These are phyloP conservation scores for Chirona hameri DNA, from an alignment of 2,888 invertebrate genomes.

Conservation along the genomic window DNA sequence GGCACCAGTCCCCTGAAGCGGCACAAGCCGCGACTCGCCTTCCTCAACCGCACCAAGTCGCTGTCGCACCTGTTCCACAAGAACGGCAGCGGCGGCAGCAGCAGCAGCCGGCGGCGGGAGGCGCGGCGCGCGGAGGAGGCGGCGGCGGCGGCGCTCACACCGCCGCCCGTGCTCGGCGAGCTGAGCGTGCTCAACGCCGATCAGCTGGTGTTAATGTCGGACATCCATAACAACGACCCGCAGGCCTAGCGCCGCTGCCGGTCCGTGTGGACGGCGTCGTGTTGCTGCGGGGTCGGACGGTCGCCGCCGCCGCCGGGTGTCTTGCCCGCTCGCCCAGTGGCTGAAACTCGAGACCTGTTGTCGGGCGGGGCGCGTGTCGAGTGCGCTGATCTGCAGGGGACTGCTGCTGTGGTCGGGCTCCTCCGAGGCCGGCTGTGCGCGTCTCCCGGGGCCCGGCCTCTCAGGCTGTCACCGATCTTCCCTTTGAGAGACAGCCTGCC, in stretches of 20 bases:
- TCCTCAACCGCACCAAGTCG: slow-evolving; percentile 25
- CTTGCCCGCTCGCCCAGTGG: neutral
- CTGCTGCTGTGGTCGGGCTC: neutral
- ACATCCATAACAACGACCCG: slow-evolving; percentile 8
- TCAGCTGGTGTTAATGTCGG: slow-evolving; percentile 5
- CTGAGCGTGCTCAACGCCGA: neutral
- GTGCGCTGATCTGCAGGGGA: neutral
- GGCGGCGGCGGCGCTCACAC: neutral
- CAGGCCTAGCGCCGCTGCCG: neutral
- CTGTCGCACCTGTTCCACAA: slow-evolving; percentile 27
- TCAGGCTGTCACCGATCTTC: neutral
- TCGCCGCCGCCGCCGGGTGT: neutral
- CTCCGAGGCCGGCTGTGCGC: neutral
- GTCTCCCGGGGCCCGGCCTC: neutral
- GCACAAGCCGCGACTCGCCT: slow-evolving; percentile 22
- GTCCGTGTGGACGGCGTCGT: neutral
- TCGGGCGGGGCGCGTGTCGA: neutral
- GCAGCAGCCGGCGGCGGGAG: neutral
- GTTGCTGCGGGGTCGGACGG: neutral
- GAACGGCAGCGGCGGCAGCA: neutral
- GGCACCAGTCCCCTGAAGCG: neutral
- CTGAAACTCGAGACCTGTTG: neutral
- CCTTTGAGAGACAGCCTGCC: neutral
- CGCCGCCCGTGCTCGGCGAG: neutral
- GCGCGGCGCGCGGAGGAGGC: neutral